Base-by-base conservation (phyloP, 2,888 invertebrate species). In the Suillia variegata region DNA sequence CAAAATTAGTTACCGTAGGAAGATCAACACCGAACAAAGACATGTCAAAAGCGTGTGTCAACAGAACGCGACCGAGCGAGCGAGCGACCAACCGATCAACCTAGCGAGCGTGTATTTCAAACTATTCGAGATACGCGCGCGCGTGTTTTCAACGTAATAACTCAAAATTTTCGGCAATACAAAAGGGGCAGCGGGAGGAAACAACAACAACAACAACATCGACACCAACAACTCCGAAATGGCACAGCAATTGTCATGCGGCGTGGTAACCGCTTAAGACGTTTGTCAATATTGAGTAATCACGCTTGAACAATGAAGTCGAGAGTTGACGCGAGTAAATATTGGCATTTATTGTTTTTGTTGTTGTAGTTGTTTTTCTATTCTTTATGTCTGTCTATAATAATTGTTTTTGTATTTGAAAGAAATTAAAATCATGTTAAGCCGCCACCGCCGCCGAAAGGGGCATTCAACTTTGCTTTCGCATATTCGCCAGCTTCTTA, bases 221-320 rank as follows among this genome's bases (percentile, higher is more conserved):
- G n/a, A n/a, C n/a, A n/a, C n/a, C n/a, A n/a, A n/a, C n/a, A n/a
- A n/a, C n/a, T n/a, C n/a, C n/a, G n/a, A n/a, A 72, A 72, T 73
- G 74, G 74, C 74, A 74, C 68, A 74, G 73, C 71, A 72, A 74
- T 72, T 72, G 71, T 72, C 71, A 72, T 72, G 67, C 73, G 67
- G 73, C 51, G 62, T 70, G 62, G 68, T 68, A 72, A 69, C 56
- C 61, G 74, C 74, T 72, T 74, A 74, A 74, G 74, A 69, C 67
- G 69, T 71, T 72, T 72, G 71, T 72, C 71, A 74, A 72, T 69
- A 72, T 69, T 65, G 68, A 62, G 61, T 20, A 45, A 20, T 54
- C 21, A 56, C 66, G 64, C 65, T 66, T 63, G 65, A 70, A 54
- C 20, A 42, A 24, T 20, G 21, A 42, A 22, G 21, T n/a, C n/a